These are phyloP conservation scores for Hemicentrotus pulcherrimus DNA, from an alignment of 35 echinoderm and acorn worm genomes.

Conservation along the genomic window DNA sequence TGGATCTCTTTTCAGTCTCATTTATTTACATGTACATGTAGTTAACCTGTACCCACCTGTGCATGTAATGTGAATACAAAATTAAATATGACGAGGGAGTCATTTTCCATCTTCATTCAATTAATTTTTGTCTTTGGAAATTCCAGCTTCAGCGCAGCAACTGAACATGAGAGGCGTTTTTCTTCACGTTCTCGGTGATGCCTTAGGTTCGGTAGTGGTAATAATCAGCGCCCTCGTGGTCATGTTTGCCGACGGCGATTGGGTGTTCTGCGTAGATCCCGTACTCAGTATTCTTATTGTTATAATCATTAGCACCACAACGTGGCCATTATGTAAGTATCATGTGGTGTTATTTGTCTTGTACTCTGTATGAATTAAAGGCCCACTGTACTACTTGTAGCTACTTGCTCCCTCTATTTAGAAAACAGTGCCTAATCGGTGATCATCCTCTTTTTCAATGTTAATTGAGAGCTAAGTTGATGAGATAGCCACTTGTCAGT, in stretches of 20 bases:
- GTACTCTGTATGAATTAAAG: neutral
- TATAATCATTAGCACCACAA: constrained; percentile 80
- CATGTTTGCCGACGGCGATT: constrained; percentile 59
- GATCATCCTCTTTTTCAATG: too few relatives aligned
- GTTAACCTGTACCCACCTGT: too few relatives aligned
- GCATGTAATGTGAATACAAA: too few relatives aligned
- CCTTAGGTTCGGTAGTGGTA: constrained; percentile 91
- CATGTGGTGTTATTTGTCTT: neutral
- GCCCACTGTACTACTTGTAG: too few relatives aligned
- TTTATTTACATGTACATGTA: too few relatives aligned
- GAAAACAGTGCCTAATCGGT: too few relatives aligned
- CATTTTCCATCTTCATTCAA: constrained; percentile 5
- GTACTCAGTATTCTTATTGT: constrained; percentile 91
- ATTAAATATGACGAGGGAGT: too few relatives aligned
- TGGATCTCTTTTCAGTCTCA: too few relatives aligned
- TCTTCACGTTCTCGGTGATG: constrained; percentile 92
- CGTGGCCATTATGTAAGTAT: constrained; percentile 92
- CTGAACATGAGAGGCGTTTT: constrained; percentile 99
- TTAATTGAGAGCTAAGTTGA: too few relatives aligned
- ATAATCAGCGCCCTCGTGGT: constrained; percentile 95
- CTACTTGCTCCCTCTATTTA: too few relatives aligned
- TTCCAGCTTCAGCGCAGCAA: constrained; percentile 64
- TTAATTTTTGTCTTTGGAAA: neutral
- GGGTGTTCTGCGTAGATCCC: constrained; percentile 86
- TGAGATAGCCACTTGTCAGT: too few relatives aligned